Evolutionary conservation across 2,888 invertebrate species (phyloP).

Genomic region (Tachina fera): DNA sequence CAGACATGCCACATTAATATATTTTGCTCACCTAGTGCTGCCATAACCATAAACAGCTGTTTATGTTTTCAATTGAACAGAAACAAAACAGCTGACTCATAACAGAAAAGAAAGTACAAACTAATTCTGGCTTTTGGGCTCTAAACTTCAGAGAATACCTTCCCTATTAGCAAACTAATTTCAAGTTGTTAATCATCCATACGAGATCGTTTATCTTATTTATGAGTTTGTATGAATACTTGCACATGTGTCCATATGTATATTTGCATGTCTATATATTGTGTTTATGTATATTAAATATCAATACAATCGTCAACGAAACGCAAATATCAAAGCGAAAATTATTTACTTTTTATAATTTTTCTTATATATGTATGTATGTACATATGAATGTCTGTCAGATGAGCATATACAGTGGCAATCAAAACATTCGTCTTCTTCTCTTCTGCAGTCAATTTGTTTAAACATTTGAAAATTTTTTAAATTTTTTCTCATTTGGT

Average conservation of each 20-base stretch:
- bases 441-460: not conserved
- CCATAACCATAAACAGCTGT: too few species aligned
- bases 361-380: conserved; percentile 26
- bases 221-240: conserved; percentile 8
- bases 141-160: not conserved
- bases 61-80: too few species aligned
- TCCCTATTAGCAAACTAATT: conserved; percentile 25
- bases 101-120: too few species aligned
- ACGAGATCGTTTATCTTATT: conserved; percentile 42
- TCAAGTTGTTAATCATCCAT: conserved; percentile 39
- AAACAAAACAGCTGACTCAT: too few species aligned
- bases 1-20: too few species aligned
- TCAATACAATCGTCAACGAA: conserved; percentile 46
- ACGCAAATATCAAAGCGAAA: conserved; percentile 71
- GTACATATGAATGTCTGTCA: not conserved
- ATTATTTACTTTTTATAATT: conserved; percentile 42
- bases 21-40: too few species aligned
- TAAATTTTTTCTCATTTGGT: too few species aligned
- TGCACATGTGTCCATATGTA: not conserved
- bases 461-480: too few species aligned
- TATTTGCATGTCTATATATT: conserved; percentile 19
- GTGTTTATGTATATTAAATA: conserved; percentile 33
- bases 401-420: conserved; percentile 3
- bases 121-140: too few species aligned
- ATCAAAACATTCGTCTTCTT: not conserved